Evolutionary conservation across 2,113 vertebrate species (phyloP), one percentile per base, ranked within the genome.

Genomic region (Oceanites oceanicus): DNA sequence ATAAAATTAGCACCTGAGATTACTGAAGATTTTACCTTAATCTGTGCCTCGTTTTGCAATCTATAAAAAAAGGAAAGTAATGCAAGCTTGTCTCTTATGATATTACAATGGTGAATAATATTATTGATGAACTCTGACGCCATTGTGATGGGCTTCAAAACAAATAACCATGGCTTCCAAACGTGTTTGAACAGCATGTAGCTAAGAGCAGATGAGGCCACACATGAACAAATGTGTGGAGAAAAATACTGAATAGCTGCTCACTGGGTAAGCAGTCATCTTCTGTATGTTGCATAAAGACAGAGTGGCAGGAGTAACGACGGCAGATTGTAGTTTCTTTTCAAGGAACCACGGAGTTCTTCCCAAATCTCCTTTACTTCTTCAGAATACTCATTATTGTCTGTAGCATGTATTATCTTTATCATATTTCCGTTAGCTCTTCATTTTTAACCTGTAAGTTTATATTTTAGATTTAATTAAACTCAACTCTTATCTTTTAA

Each of bases 1-100:
- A 78, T 67, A 91, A 95, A 96, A 95, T 81, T 95, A 91, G 65
- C n/a, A 71, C 80, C 89, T 58, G 63, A 88, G 63, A 89, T 92
- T 83, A 45, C 59, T 63, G 73, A 44, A 74, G 29, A 68, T 88
- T 93, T 88, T 90, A 65, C 66, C 62, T 86, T 82, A 56, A 76
- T 55, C 80, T 81, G 42, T 86, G 59, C n/a, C 32, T 83, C 27
- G 12, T 94, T 94, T 87, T 87, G 62, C 25, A 42, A 45, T 63
- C 47, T 38, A 19, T 53, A 25, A n/a, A 49, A 68, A 79, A 65
- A 56, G 11, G 66, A 38, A 73, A 50, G 62, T 42, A 67, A 38
- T 5, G 27, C 7, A 29, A 0, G 0, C n/a, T 85, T 63, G 14
- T 89, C 56, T 88, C 23, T 86, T 70, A 91, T 76, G 49, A 32